These are phyloP conservation scores for Ichneumoninae sp. DNA, from an alignment of 2,888 invertebrate genomes.

Conservation along the genomic window DNA sequence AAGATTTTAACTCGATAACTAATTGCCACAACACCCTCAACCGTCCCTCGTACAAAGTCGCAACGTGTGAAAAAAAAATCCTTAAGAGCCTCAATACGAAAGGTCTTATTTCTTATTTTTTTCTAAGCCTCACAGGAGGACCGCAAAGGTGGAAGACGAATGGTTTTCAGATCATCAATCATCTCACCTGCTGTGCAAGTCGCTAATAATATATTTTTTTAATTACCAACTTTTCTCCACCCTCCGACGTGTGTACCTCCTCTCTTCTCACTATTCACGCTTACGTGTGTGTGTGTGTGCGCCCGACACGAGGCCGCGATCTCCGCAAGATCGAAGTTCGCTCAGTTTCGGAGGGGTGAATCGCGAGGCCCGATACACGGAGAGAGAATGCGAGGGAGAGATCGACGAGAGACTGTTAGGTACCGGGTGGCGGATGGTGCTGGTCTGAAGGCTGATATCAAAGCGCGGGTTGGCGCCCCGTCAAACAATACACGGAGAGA, in stretches of 20 bases:
- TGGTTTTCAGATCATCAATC: not conserved
- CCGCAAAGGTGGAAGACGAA: not conserved
- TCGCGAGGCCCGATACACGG: constrained; percentile 25
- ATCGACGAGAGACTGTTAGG: constrained; percentile 5
- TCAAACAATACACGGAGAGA: constrained; percentile 81
- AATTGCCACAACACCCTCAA: no score
- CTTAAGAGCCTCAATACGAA: no score
- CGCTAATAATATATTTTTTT: not conserved
- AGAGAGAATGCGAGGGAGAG: not conserved
- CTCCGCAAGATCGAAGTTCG: constrained; percentile 66
- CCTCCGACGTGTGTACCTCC: not conserved
- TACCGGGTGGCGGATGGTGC: constrained; percentile 44
- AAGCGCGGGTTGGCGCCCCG: constrained; percentile 75
- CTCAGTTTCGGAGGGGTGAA: constrained; percentile 57
- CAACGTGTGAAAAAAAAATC: no score
- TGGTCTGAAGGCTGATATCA: constrained; percentile 77
- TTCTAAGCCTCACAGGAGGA: no score
- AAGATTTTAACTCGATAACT: no score
- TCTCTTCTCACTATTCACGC: constrained; percentile 1
- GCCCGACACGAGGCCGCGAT: constrained; percentile 48
- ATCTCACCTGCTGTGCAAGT: not conserved
- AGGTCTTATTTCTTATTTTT: no score
- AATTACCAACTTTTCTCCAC: not conserved
- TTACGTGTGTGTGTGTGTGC: not conserved
- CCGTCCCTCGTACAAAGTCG: no score